phyloP scores from a whole-genome alignment of 2,113 vertebrate genomes.

The Potamarius usumacintae region DNA sequence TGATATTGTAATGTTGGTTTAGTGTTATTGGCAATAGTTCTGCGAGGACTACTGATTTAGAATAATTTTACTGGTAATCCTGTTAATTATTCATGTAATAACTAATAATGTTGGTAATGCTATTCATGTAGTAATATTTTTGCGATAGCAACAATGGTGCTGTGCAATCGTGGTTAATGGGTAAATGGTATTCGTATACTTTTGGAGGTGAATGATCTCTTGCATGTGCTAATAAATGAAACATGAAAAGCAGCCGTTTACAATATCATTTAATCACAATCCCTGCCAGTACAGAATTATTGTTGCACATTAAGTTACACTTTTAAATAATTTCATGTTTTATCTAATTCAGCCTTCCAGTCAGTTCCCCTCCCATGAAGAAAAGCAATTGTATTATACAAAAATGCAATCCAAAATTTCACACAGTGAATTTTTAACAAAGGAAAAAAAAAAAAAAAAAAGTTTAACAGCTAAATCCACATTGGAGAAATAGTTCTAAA shows the following conservation, averaged over 20 bases:
- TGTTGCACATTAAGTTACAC: conserved; percentile 61
- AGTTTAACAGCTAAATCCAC: conserved; percentile 63
- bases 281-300: conserved; percentile 62
- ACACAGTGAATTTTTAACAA: conserved; percentile 68
- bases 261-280: conserved; percentile 63
- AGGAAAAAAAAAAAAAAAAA: conserved; percentile 59
- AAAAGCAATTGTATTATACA: conserved; percentile 68
- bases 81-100: background rate
- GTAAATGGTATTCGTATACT: background rate
- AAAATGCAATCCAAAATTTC: conserved; percentile 68
- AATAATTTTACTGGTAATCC: no score
- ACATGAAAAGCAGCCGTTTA: conserved; percentile 33
- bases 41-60: no score
- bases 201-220: background rate
- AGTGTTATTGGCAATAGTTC: no score
- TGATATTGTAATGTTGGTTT: background rate
- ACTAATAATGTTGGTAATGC: background rate
- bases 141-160: background rate
- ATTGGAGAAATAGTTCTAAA: conserved; percentile 67
- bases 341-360: conserved; percentile 59
- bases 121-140: background rate
- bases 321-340: conserved; percentile 56
- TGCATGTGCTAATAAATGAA: background rate
- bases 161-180: background rate
- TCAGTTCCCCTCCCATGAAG: conserved; percentile 44